phyloP scores from a whole-genome alignment of 2,797 vertebrate genomes.

The Euthynnus affinis region DNA sequence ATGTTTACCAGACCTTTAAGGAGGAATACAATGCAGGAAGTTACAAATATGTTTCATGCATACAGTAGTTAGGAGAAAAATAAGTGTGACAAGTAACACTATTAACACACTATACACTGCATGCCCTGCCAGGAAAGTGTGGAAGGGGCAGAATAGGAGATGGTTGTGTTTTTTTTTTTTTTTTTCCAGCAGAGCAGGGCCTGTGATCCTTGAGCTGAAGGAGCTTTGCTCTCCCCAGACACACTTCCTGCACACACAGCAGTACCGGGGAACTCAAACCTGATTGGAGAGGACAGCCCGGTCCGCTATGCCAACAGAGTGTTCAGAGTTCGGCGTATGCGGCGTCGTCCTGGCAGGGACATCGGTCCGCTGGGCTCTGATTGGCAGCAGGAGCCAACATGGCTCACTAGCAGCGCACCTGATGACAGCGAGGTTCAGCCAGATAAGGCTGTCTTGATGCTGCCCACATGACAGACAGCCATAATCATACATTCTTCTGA shows the following conservation, averaged over 20 bases:
- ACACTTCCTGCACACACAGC: constrained; percentile 73
- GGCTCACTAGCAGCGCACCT: constrained; percentile 64
- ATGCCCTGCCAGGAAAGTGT: constrained; percentile 54
- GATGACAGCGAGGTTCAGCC: constrained; percentile 65
- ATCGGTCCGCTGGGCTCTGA: constrained; percentile 64
- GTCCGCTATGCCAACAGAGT: constrained; percentile 61
- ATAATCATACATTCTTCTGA: constrained; percentile 62
- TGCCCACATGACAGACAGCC: constrained; percentile 57
- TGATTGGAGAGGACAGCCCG: constrained; percentile 78
- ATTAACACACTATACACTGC: constrained; percentile 8
- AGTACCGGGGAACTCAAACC: constrained; percentile 71
- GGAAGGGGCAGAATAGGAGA: constrained; percentile 66
- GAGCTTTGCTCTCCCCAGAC: constrained; percentile 68
- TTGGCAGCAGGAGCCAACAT: constrained; percentile 63
- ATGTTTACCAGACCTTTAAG: background rate
- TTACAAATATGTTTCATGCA: constrained; percentile 1
- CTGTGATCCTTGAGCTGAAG: constrained; percentile 70
- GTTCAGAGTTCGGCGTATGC: constrained; percentile 57
- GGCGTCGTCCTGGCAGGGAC: constrained; percentile 65
- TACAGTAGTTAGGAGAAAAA: constrained; percentile 13
- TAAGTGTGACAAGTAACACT: background rate
- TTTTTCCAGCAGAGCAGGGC: constrained; percentile 28
- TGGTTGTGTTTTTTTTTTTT: constrained; percentile 31
- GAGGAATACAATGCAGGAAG: background rate
- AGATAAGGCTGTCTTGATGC: constrained; percentile 64